Conservation (phyloP, 2,113 vertebrate genomes). For the Coregonus clupeaformis region DNA sequence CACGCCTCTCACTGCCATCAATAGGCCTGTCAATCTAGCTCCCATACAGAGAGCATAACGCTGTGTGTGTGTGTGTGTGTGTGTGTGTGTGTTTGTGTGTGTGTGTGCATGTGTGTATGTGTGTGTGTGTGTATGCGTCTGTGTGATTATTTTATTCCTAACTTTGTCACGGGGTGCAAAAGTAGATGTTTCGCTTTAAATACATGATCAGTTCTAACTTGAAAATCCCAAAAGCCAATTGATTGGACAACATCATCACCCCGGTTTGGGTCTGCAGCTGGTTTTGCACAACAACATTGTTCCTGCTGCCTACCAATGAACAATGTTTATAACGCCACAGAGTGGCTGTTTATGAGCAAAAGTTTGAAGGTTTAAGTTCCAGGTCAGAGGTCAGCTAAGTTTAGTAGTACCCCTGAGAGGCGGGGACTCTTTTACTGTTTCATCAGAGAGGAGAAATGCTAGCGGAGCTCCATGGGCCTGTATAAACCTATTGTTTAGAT, state of each 20-base stretch:
- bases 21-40: slow-evolving; percentile 51
- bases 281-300: slow-evolving; percentile 19
- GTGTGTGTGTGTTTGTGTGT: neutral
- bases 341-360: neutral
- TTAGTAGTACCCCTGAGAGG: slow-evolving; percentile 43
- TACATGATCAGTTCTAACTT: neutral
- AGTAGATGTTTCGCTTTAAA: neutral
- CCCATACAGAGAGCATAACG: slow-evolving; percentile 18
- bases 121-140: neutral
- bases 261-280: neutral
- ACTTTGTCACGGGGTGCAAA: no score
- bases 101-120: neutral
- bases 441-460: slow-evolving; percentile 33
- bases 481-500: slow-evolving; percentile 42
- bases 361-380: slow-evolving; percentile 20
- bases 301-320: slow-evolving; percentile 22
- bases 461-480: slow-evolving; percentile 12
- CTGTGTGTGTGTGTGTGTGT: neutral
- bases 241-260: no score
- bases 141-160: no score
- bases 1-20: slow-evolving; percentile 42
- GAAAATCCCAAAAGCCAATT: neutral
- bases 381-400: slow-evolving; percentile 43
- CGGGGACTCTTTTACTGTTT: slow-evolving; percentile 22
- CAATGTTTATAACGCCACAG: slow-evolving; percentile 18